Percentiles rank a stretch among this genome's conserved stretches.
These are phyloP conservation scores for Scaptomyza parva DNA, from an alignment of 2,888 invertebrate genomes.

Conservation along the genomic window DNA sequence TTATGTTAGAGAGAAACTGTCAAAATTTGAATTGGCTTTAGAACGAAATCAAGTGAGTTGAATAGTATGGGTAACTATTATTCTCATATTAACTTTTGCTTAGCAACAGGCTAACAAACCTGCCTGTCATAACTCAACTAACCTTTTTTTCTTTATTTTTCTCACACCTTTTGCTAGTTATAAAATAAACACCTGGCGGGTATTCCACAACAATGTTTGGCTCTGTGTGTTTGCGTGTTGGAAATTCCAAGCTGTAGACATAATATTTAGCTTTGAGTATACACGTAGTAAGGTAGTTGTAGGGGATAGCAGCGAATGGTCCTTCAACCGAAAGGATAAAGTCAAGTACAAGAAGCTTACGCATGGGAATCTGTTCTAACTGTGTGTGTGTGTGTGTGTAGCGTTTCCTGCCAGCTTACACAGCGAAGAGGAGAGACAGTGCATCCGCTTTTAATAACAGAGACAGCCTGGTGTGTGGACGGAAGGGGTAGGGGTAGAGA, in stretches of 20 bases:
- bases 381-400: conserved; percentile 14
- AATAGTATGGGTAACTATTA: too few species aligned
- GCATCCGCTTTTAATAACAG: conserved; percentile 65
- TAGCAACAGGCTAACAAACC: conserved; percentile 37
- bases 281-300: conserved; percentile 18
- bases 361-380: conserved; percentile 10
- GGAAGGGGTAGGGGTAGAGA: background rate
- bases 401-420: conserved; percentile 29
- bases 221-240: background rate
- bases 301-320: conserved; percentile 38
- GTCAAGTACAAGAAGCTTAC: conserved; percentile 33
- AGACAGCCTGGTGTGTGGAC: conserved; percentile 20
- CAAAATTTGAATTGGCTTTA: too few species aligned
- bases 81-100: background rate
- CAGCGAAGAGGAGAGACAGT: conserved; percentile 41
- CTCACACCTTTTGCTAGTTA: background rate
- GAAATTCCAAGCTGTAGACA: conserved; percentile 38
- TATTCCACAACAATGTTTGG: background rate
- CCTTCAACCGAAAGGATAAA: conserved; percentile 63
- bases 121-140: conserved; percentile 25
- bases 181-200: conserved; percentile 4
- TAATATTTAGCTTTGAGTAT: conserved; percentile 54
- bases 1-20: background rate
- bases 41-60: too few species aligned
- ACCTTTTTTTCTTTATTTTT: conserved; percentile 1